Evolutionary conservation across 2,797 vertebrate species (phyloP).

Genomic region (Craterocephalus amniculus): DNA sequence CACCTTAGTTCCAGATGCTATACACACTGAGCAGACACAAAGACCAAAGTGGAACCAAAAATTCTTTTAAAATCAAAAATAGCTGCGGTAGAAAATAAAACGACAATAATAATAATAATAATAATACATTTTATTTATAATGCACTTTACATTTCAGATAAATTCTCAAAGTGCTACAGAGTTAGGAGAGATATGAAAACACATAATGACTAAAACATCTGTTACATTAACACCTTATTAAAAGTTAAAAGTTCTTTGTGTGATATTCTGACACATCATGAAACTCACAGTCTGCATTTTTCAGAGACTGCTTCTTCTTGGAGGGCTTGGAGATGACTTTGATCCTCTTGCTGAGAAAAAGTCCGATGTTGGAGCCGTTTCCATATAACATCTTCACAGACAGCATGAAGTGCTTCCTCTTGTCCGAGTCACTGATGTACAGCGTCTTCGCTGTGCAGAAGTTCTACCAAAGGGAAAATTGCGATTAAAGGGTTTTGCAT

Average conservation of each 20-base stretch:
- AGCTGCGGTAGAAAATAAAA: too few relatives aligned
- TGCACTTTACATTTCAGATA: too few relatives aligned
- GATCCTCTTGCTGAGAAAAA: constrained; percentile 98
- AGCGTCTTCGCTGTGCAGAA: constrained; percentile 99
- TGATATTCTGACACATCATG: constrained; percentile 31
- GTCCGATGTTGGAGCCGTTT: constrained; percentile 95
- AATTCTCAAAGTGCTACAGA: too few relatives aligned
- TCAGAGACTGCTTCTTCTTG: constrained; percentile 98
- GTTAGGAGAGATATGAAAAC: too few relatives aligned
- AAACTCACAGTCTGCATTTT: constrained; percentile 95
- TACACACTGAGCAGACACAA: constrained; percentile 87
- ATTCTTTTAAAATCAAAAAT: too few relatives aligned
- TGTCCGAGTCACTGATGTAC: constrained; percentile 98
- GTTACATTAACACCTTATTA: too few relatives aligned
- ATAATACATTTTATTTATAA: too few relatives aligned
- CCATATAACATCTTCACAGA: constrained; percentile 99
- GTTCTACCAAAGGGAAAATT: constrained; percentile 81
- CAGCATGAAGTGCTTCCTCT: constrained; percentile 99
- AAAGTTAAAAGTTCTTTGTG: too few relatives aligned
- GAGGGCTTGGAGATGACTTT: constrained; percentile 99
- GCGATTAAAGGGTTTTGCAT: constrained; percentile 7
- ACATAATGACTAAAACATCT: too few relatives aligned
- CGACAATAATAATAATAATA: too few relatives aligned
- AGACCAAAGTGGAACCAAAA: constrained; percentile 5
- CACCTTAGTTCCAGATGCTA: constrained; percentile 98